These are phyloP conservation scores for Drosophila nikananu DNA, from an alignment of 1,140 invertebrate species.

Conservation along the genomic window DNA sequence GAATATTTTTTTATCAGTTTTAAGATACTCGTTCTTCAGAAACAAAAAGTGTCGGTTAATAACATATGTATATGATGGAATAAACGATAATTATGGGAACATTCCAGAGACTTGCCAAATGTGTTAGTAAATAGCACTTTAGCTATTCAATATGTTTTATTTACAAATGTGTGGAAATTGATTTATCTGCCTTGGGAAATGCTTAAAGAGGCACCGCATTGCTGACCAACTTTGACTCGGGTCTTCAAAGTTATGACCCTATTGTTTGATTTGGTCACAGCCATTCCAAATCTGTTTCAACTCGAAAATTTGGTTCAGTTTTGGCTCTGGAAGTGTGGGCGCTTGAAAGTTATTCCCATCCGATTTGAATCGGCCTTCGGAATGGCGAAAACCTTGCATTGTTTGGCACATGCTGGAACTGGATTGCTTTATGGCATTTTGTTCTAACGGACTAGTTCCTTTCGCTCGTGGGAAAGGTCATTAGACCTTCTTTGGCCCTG, in stretches of 20 bases:
- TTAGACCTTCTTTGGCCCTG: constrained; percentile 36
- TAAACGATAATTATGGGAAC: no score
- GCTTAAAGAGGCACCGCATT: background rate
- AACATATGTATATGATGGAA: no score
- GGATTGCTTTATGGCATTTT: constrained; percentile 12
- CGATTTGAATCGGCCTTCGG: constrained; percentile 21
- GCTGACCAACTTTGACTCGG: constrained; percentile 4
- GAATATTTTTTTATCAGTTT: background rate
- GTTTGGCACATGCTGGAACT: constrained; percentile 30
- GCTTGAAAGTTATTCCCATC: constrained; percentile 16
- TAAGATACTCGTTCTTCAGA: background rate
- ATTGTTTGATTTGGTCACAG: constrained; percentile 39
- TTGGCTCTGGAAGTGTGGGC: constrained; percentile 28
- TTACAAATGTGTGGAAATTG: background rate
- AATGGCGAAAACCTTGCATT: constrained; percentile 47
- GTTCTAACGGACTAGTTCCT: constrained; percentile 29
- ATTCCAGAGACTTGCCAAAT: no score
- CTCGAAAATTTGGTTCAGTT: constrained; percentile 28
- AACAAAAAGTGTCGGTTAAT: no score
- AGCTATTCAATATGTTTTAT: background rate
- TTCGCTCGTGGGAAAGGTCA: constrained; percentile 46
- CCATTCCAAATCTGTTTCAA: constrained; percentile 29
- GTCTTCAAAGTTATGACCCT: constrained; percentile 27
- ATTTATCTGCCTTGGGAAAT: background rate
- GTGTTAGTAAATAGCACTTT: background rate